phyloP scores from a whole-genome alignment of 1,140 invertebrate species.

The Drosophila novamexicana region DNA sequence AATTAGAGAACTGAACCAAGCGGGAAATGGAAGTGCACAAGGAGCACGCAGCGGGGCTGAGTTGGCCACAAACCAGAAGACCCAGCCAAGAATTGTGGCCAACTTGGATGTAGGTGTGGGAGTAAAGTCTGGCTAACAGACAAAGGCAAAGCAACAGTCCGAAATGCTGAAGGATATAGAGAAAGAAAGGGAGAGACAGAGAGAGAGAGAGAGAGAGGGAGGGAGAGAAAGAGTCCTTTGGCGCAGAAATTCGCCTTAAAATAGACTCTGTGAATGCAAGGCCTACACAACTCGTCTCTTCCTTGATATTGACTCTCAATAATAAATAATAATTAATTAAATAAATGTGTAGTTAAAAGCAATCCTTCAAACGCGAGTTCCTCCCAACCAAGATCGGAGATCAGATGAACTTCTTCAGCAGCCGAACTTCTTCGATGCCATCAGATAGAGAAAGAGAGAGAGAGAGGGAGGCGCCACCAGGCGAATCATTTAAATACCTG shows the following conservation, averaged over 20 bases:
- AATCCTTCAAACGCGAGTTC: too few species aligned
- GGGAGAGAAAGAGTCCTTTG: not conserved
- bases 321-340: too few species aligned
- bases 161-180: too few species aligned
- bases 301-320: not conserved
- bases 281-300: not conserved
- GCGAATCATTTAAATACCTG: too few species aligned
- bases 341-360: too few species aligned
- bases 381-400: too few species aligned
- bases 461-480: too few species aligned
- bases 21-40: not conserved
- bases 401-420: too few species aligned
- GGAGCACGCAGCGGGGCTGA: not conserved
- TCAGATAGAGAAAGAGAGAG: too few species aligned
- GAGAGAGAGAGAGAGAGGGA: not conserved
- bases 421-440: too few species aligned
- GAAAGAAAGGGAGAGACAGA: not conserved
- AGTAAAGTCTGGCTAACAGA: not conserved
- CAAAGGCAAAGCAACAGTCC: not conserved
- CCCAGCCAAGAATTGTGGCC: constrained; percentile 1
- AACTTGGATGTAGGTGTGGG: not conserved
- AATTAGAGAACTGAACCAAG: constrained; percentile 46
- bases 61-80: constrained; percentile 5
- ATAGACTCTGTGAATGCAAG: constrained; percentile 2
- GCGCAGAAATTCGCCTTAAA: not conserved